Evolutionary conservation across 2,113 vertebrate species (phyloP), one percentile per base, ranked within the genome.

Genomic region (Lasiurus cinereus): DNA sequence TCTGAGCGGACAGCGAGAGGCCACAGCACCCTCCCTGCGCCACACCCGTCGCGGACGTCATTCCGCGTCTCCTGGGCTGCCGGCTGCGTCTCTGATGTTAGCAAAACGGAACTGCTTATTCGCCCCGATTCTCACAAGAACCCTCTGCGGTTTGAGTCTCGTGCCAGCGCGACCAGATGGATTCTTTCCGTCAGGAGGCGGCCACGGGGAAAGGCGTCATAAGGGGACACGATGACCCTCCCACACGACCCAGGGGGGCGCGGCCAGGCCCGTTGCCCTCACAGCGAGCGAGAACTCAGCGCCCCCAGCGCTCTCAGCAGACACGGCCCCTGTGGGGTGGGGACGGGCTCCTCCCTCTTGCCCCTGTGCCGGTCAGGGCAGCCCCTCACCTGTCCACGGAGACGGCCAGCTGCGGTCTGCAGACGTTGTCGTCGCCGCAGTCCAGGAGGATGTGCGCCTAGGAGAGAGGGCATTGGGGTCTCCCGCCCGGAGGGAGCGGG

Each of bases 361-460:
- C 3, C 56, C 3, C 3, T n/a, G 56, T 59, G 56, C 3, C 21
- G 4, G 56, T 9, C 56, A 21, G 21, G 54, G 56, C 54, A 8
- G 78, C 8, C 56, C 96, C 96, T 98, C 98, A 99, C 99, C 99
- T 99, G 97, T 98, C 94, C 72, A 99, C 99, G 10, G 98, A 97
- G 92, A 99, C 97, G 96, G 96, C 98, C 96, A 99, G 98, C 96
- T 99, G 99, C 29, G 99, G 99, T 93, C 99, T 99, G 96, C 99
- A 99, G 97, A 99, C 97, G 96, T 99, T 99, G 95, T 99, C 99
- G 0, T 99, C 98, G 7, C 99, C 99, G 96, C 99, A 99, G 88
- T 99, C 99, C 97, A 99, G 96, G 10, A 99, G 98, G 97, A 99
- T 99, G 94, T 99, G 99, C 82, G 99, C 99, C 99, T 99, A 39